These are phyloP conservation scores for Pituophis catenifer DNA, from an alignment of 2,113 vertebrate genomes.

Conservation along the genomic window DNA sequence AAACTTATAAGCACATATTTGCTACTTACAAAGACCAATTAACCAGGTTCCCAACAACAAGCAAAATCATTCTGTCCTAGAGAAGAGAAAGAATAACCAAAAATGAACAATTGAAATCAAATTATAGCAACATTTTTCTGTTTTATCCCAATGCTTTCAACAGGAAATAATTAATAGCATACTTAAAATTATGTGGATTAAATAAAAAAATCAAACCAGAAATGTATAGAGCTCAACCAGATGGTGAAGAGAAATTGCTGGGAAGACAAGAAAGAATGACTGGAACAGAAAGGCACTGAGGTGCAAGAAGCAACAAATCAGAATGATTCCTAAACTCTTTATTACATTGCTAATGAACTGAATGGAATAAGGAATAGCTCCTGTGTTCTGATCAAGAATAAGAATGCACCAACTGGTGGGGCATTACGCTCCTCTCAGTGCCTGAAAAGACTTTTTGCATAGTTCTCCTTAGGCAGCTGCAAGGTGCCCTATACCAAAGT, in stretches of 20 bases:
- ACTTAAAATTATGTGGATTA: neutral
- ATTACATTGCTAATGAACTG: neutral
- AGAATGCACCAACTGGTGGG: neutral
- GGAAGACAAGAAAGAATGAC: neutral
- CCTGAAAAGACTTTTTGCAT: neutral
- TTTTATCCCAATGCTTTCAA: neutral
- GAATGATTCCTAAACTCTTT: neutral
- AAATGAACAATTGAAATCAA: neutral
- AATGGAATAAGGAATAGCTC: neutral
- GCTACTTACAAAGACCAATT: conserved; percentile 82
- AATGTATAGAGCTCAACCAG: neutral
- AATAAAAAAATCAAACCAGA: neutral
- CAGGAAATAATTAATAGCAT: neutral
- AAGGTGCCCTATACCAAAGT: neutral
- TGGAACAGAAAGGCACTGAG: neutral
- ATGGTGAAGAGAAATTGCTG: neutral
- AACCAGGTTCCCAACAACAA: conserved; percentile 75
- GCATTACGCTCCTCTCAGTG: neutral
- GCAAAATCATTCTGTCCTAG: conserved; percentile 81
- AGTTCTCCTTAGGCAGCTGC: neutral
- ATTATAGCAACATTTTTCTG: neutral
- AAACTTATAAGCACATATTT: fast-evolving
- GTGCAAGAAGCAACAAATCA: neutral
- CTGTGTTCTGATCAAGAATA: neutral
- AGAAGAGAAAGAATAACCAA: conserved; percentile 27